phyloP scores from a whole-genome alignment of 2,113 vertebrate species.

The Ciconia boyciana region DNA sequence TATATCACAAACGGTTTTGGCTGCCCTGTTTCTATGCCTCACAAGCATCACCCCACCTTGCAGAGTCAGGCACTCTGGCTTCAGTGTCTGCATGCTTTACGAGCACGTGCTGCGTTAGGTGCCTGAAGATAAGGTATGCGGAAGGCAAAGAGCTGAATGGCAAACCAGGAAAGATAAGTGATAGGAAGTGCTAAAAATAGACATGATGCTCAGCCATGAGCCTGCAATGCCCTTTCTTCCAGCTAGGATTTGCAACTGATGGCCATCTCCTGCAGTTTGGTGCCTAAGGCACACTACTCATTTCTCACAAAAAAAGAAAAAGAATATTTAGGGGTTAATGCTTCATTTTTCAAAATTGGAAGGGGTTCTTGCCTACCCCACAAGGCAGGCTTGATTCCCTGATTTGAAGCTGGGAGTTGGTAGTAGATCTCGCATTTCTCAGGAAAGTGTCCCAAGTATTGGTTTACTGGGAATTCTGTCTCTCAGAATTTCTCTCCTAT shows the following conservation, averaged over 20 bases:
- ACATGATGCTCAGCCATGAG: neutral
- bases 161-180: neutral
- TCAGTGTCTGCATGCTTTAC: neutral
- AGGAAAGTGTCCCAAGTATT: neutral
- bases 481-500: constrained; percentile 28
- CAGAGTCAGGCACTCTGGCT: neutral
- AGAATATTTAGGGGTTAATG: neutral
- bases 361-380: neutral
- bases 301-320: neutral
- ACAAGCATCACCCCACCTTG: neutral
- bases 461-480: neutral
- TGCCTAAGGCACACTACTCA: fast-evolving
- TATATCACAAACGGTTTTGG: neutral
- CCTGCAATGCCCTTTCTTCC: neutral
- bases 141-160: neutral
- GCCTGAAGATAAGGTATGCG: neutral
- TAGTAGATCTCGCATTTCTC: neutral
- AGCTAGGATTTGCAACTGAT: neutral
- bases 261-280: neutral
- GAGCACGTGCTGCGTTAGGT: neutral
- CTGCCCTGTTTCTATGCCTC: neutral
- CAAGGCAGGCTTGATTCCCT: neutral
- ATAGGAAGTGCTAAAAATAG: neutral
- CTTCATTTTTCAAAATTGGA: neutral
- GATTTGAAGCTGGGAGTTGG: neutral